Evolutionary conservation across 2,888 invertebrate species (phyloP).

Genomic region (Drosophila hamatofila): DNA sequence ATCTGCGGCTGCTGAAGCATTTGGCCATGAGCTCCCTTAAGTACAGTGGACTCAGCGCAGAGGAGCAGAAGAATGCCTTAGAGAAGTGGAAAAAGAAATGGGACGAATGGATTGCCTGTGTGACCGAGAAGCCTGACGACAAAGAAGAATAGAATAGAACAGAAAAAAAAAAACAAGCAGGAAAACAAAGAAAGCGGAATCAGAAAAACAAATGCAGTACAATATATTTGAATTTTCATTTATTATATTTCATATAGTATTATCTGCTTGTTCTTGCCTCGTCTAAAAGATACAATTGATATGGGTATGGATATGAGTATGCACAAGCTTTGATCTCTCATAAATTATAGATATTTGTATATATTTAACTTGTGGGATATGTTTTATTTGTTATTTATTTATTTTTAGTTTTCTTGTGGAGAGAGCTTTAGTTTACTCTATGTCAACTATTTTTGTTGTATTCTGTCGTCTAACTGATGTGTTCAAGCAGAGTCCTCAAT

Average conservation of each 20-base stretch:
- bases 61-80: constrained; percentile 86
- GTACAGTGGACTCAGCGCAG: constrained; percentile 87
- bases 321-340: constrained; percentile 53
- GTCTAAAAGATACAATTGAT: constrained; percentile 60
- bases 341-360: constrained; percentile 31
- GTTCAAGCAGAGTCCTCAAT: constrained; percentile 57
- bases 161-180: not conserved
- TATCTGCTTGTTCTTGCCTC: constrained; percentile 44
- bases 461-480: constrained; percentile 12
- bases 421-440: constrained; percentile 5
- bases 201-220: not conserved
- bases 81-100: constrained; percentile 87
- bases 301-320: constrained; percentile 57
- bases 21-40: constrained; percentile 90
- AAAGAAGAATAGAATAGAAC: not conserved
- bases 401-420: not conserved
- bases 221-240: constrained; percentile 7
- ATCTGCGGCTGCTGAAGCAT: constrained; percentile 90
- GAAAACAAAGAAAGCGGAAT: not conserved
- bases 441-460: constrained; percentile 11
- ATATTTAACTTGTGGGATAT: constrained; percentile 54
- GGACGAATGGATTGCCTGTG: constrained; percentile 86
- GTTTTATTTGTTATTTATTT: constrained; percentile 21
- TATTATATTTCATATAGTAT: constrained; percentile 40
- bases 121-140: constrained; percentile 25